Percentiles rank a stretch among this genome's conserved stretches.
Evolutionary conservation across 2,113 vertebrate genomes (phyloP).

Genomic region (Hippocampus barbouri): DNA sequence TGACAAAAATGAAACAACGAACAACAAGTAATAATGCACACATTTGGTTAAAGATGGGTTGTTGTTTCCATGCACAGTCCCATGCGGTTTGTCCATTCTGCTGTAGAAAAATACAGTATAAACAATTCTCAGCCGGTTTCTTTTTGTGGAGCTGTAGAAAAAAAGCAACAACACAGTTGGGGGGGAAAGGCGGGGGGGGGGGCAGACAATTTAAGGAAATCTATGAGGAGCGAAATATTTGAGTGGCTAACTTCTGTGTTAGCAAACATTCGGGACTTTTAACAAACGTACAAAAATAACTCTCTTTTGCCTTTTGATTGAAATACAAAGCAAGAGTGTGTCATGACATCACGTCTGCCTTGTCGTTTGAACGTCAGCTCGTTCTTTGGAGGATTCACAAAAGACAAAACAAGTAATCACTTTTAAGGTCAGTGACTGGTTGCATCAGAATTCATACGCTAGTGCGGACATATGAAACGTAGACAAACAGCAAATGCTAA

Average conservation of each 20-base stretch:
- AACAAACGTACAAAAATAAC: constrained; percentile 80
- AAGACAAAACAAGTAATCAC: constrained; percentile 13
- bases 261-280: constrained; percentile 55
- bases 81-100: constrained; percentile 7
- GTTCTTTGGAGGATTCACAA: constrained; percentile 25
- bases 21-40: constrained; percentile 61
- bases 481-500: too few species aligned
- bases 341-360: constrained; percentile 19
- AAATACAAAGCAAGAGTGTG: constrained; percentile 65
- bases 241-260: constrained; percentile 59
- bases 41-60: constrained; percentile 54
- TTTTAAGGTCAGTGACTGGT: constrained; percentile 2
- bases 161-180: constrained; percentile 13
- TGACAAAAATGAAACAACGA: constrained; percentile 31
- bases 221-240: constrained; percentile 61
- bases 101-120: neutral
- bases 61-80: constrained; percentile 70
- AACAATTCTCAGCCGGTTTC: neutral
- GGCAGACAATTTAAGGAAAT: constrained; percentile 67
- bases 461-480: neutral
- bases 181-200: too few species aligned
- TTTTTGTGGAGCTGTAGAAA: constrained; percentile 13
- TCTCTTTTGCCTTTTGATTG: constrained; percentile 42
- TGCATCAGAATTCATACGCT: constrained; percentile 26
- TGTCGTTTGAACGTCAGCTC: constrained; percentile 6